Conservation (phyloP, 2,797 vertebrate genomes). For the Carapus acus region DNA sequence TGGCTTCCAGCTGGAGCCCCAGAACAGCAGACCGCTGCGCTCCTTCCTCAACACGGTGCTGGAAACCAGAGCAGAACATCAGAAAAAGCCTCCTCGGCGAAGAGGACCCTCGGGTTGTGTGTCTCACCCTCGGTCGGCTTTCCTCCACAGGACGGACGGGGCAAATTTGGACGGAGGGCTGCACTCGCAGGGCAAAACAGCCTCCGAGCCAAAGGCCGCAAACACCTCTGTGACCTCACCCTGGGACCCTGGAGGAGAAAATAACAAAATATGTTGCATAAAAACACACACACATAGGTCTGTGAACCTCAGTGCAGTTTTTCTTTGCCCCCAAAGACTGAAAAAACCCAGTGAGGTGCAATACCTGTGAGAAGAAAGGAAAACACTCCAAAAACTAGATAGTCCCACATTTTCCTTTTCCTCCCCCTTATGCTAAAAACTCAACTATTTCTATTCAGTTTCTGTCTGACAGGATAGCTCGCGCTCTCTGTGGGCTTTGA, state of each 20-base stretch:
- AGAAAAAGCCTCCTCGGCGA: conserved; percentile 13
- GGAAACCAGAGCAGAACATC: conserved; percentile 7
- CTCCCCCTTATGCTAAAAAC: neutral
- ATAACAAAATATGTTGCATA: neutral
- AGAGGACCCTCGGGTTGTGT: neutral
- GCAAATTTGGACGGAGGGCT: accelerated
- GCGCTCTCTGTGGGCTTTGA: conserved; percentile 5
- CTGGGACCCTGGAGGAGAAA: conserved; percentile 34
- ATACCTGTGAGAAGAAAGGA: conserved; percentile 56
- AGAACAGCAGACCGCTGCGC: conserved; percentile 64
- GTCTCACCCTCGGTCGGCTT: conserved; percentile 43
- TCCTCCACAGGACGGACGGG: conserved; percentile 48
- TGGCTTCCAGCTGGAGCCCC: conserved; percentile 30
- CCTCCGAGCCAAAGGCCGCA: conserved; percentile 47
- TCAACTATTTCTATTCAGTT: neutral
- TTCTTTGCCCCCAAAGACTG: too few relatives aligned
- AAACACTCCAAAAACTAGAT: conserved; percentile 45
- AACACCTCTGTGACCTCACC: conserved; percentile 46
- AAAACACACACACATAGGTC: too few relatives aligned
- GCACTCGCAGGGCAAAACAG: conserved; percentile 54
- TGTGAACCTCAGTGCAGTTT: too few relatives aligned
- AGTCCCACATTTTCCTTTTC: conserved; percentile 24
- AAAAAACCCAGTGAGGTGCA: too few relatives aligned
- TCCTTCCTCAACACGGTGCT: conserved; percentile 69
- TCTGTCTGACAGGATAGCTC: too few relatives aligned